Conservation (phyloP, 2,888 invertebrate species). For the Pammene fasciana region DNA sequence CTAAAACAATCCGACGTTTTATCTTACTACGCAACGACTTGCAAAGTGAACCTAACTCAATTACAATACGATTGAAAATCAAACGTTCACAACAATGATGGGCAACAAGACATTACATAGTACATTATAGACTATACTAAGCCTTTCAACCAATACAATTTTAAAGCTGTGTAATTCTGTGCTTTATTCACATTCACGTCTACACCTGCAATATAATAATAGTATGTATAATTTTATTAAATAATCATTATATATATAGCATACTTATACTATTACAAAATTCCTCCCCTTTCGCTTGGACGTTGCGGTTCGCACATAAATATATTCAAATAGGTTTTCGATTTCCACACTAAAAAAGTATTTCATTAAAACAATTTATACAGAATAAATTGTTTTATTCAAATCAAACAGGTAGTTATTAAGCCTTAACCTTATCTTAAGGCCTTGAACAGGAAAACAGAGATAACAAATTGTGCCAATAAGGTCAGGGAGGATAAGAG, state of each 20-base stretch:
- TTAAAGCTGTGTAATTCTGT: background rate
- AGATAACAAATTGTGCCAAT: background rate
- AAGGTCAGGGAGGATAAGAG: background rate
- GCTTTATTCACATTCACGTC: background rate
- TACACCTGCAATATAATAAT: conserved; percentile 36
- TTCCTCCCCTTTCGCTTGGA: conserved; percentile 4
- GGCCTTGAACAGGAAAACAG: background rate
- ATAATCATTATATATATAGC: conserved; percentile 25
- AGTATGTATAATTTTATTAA: conserved; percentile 36
- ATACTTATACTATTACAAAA: conserved; percentile 34
- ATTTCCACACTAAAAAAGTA: background rate
- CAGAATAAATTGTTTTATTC: background rate
- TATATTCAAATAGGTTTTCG: too few relatives aligned
- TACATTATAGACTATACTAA: conserved; percentile 35
- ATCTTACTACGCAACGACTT: conserved; percentile 27
- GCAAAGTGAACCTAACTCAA: background rate
- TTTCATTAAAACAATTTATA: background rate
- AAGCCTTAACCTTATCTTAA: background rate
- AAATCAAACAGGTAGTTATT: background rate
- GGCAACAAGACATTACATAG: conserved; percentile 23
- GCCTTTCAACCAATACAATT: conserved; percentile 28
- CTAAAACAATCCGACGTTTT: too few relatives aligned
- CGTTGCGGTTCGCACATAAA: background rate
- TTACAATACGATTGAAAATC: conserved; percentile 16
- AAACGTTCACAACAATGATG: conserved; percentile 25